Conservation (phyloP, 2,113 vertebrate genomes). For the Lepus americanus region DNA sequence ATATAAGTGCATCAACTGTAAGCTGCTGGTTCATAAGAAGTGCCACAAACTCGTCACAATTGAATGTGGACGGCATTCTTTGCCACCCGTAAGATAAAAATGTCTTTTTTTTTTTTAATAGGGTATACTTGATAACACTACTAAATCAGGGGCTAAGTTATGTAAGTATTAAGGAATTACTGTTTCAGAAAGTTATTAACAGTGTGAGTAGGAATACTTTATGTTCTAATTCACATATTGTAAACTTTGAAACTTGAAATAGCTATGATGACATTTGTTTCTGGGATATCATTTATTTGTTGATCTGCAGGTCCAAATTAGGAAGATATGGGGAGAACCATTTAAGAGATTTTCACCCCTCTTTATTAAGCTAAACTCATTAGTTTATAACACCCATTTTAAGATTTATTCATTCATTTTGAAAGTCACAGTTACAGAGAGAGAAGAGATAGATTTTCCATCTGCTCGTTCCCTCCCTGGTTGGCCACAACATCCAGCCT, state of each 20-base stretch:
- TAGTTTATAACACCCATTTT: neutral
- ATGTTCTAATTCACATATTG: neutral
- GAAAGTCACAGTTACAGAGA: no score
- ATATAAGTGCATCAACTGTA: constrained; percentile 99
- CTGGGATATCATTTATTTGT: neutral
- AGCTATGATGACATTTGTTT: constrained; percentile 17
- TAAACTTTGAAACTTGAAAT: constrained; percentile 33
- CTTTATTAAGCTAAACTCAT: constrained; percentile 7
- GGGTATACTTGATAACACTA: neutral
- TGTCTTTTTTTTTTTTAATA: neutral
- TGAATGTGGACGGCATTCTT: constrained; percentile 93
- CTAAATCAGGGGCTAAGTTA: neutral
- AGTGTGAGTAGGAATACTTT: neutral
- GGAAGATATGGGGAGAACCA: neutral
- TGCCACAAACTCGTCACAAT: constrained; percentile 96
- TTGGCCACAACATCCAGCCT: no score
- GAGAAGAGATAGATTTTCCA: no score
- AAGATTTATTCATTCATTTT: no score
- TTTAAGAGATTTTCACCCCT: neutral
- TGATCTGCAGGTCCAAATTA: constrained; percentile 44
- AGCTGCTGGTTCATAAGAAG: constrained; percentile 99
- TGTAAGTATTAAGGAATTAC: neutral
- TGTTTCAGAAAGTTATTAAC: neutral
- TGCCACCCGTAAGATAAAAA: constrained; percentile 86
- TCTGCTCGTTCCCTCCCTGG: no score